Base-by-base conservation (phyloP, 2,797 vertebrate species). In the Sciaenops ocellatus region DNA sequence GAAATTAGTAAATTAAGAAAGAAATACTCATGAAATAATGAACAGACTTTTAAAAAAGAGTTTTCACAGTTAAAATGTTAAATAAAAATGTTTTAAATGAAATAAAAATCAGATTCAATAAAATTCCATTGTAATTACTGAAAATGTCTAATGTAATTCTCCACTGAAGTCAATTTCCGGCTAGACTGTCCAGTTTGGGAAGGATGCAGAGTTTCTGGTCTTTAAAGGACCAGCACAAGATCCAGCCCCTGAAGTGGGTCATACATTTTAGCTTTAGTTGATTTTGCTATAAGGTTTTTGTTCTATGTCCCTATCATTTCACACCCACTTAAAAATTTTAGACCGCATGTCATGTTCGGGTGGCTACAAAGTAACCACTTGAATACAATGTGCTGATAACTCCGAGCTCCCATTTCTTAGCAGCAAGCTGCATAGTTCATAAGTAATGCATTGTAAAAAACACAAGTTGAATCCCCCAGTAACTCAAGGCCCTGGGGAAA, bases 391-490 rank as follows among this genome's bases (percentile, higher is more conserved):
- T 79, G 72, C 64, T 79, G 55, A 71, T 81, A 74, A 87, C 51
- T 83, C 57, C 16, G 3, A 76, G 56, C 48, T 80, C 54, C 59
- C 26, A 64, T 77, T 74, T 77, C 59, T 78, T 42, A 78, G 66
- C 79, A 67, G 63, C 64, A 71, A n/a, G 63, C 73, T 79, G 60
- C 66, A 60, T 69, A 85, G 83, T 89, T 90, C 75, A 84, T 82
- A 83, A 82, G 84, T 78, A 82, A 81, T 46, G 51, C 68, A 62
- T 73, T 0, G 47, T 54, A 78, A 86, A 89, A 44, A 42, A 83
- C 78, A 83, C 60, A 73, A 83, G 64, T 78, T 57, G 56, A 83
- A 85, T 78, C 63, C 76, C 64, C 57, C 41, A 78, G 74, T 87
- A 89, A 78, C 34, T 48, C 46, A 61, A 76, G 60, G 66, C 81